These are phyloP conservation scores for Bursaphelenchus mucronatus DNA, from an alignment of 1,140 invertebrate genomes.

Conservation along the genomic window DNA sequence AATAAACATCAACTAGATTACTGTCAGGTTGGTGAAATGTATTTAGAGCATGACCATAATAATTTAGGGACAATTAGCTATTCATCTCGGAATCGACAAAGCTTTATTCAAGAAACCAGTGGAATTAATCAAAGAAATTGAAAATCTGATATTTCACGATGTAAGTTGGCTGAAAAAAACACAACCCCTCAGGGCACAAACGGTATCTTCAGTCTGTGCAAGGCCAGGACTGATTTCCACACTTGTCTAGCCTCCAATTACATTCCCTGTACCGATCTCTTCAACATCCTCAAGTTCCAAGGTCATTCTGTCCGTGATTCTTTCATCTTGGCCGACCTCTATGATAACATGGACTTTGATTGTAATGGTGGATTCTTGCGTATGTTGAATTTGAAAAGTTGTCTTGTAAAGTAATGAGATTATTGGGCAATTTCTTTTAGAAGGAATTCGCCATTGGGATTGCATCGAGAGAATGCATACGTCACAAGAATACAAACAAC, in stretches of 20 bases:
- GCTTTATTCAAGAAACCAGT: neutral
- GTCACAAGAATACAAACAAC: neutral
- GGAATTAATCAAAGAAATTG: neutral
- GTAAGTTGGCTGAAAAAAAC: neutral
- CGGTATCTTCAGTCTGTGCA: neutral
- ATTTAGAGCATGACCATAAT: no score
- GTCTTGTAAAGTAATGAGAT: neutral
- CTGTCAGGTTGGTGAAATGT: neutral
- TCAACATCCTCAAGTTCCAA: neutral
- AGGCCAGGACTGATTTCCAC: neutral
- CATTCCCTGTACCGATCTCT: neutral
- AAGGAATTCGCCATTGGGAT: neutral
- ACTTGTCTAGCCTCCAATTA: neutral
- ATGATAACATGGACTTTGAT: constrained; percentile 6
- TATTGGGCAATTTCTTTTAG: neutral
- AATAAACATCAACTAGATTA: neutral
- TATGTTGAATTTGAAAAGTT: neutral
- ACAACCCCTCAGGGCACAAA: neutral
- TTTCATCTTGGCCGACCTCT: constrained; percentile 3
- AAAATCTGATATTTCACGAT: neutral
- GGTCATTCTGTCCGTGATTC: neutral
- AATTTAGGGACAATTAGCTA: constrained; percentile 1
- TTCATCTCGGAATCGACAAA: neutral
- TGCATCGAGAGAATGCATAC: neutral
- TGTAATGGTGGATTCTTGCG: constrained; percentile 1